Evolutionary conservation across 1,140 invertebrate species (phyloP), one percentile per base, ranked within the genome.

Genomic region (Hyposmocoma kahamanoa): DNA sequence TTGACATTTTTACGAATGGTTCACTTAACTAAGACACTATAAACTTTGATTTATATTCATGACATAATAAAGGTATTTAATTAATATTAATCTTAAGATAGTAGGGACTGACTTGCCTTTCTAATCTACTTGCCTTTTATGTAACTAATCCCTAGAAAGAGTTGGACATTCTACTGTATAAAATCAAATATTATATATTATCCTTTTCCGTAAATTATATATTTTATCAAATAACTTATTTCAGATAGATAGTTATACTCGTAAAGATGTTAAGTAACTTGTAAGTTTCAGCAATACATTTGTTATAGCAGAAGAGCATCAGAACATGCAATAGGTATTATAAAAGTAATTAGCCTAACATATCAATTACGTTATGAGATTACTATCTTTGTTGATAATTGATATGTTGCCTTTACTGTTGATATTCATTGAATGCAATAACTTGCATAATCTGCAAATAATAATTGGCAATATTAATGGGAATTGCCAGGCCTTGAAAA

Each of bases 101-200:
- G 59, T 72, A 69, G 67, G 60, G 64, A 67, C 52, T 67, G 50
- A 73, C 74, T 77, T 81, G 77, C 74, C 74, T 77, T 68, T 77
- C 66, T 68, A 59, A 72, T 64, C 50, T 54, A 72, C 75, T 76
- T 82, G 75, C 73, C 78, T 77, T 77, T 67, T 74, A 53, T 57
- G 42, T 68, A 58, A 61, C 63, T 71, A 66, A 59, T 50, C 61
- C 47, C 42, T 63, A 62, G 58, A 56, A n/a, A 48, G 62, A 24
- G 45, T 47, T 38, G 15, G 34, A 19, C 51, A 56, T 61, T 62
- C 55, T 49, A 47, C 66, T 59, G 50, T 67, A 41, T 36, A 2
- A 17, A 36, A 15, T 36, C n/a, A 17, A 36, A 36, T n/a, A 36
- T 2, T 15, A 15, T 36, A 36, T 13, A 6, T 36, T 1, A 36